Conservation (phyloP, 2,113 vertebrate genomes). For the Silurus glanis region DNA sequence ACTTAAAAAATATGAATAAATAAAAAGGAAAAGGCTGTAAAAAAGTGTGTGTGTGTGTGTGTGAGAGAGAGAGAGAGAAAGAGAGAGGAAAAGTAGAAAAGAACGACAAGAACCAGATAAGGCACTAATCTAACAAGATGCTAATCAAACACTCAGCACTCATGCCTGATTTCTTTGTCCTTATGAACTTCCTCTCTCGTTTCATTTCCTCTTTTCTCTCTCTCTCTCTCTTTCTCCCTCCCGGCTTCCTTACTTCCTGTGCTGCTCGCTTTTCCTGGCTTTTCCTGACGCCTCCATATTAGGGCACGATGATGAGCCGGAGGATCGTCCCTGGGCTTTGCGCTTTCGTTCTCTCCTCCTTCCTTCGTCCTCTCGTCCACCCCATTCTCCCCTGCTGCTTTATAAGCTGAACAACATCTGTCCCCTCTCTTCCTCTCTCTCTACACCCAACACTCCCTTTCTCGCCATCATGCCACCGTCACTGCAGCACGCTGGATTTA, state of each 20-base stretch:
- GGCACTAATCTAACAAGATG: background rate
- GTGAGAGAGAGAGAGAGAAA: background rate
- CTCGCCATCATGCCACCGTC: background rate
- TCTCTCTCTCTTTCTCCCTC: background rate
- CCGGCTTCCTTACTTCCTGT: background rate
- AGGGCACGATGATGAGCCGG: slow-evolving; percentile 50
- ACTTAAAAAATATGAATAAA: background rate
- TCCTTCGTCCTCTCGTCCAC: slow-evolving; percentile 8
- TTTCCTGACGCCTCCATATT: slow-evolving; percentile 51
- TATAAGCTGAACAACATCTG: background rate
- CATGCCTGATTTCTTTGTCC: background rate
- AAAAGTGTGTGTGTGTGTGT: no score
- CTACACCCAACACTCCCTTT: background rate
- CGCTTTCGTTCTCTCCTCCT: background rate
- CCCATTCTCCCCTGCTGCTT: slow-evolving; percentile 41
- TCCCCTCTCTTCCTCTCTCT: background rate
- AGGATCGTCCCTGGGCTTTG: slow-evolving; percentile 2
- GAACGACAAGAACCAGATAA: background rate
- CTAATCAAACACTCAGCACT: slow-evolving; percentile 2
- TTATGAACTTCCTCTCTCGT: background rate
- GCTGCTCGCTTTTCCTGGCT: slow-evolving; percentile 11
- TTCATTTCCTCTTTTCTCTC: background rate
- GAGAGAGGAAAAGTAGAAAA: background rate
- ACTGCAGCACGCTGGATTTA: background rate
- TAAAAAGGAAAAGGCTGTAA: background rate